Base-by-base conservation (phyloP, 2,888 invertebrate genomes). In the Agriopis aurantiaria region DNA sequence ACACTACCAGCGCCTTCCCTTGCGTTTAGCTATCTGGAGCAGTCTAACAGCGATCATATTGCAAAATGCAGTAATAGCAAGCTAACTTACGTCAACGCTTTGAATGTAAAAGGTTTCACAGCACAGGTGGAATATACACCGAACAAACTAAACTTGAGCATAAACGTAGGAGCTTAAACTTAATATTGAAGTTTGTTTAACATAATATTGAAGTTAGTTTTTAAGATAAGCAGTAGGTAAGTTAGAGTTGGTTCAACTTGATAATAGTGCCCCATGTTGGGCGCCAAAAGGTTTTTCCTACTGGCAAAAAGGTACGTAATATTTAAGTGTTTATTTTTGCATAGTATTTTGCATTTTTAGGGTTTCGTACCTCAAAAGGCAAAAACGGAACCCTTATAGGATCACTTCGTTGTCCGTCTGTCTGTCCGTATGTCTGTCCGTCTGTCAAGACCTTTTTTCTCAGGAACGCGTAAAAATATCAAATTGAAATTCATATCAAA, bases 121-220 rank as follows among this genome's bases (percentile, higher is more conserved):
- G 14, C 55, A 9, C 62, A 68, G 51, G 62, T 62, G 68, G 57
- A 62, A 62, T 62, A 61, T n/a, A 61, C 55, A 51, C 62, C 57
- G 51, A 62, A 52, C 68, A 62, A 68, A 66, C 66, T 40, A 12
- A 66, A 68, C 62, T 68, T 17, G 0, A 48, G 17, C 46, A 58
- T 45, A 53, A 62, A 62, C 53, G 17, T 52, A 62, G 46, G 51
- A 46, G 59, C 60, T 55, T 57, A 62, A 62, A 62, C 67, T 62
- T 68, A 56, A 56, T 67, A 61, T 61, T 49, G 60, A 66, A 66
- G 60, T 66, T 61, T 49, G 56, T 56, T 51, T 57, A 62, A 67
- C 61, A 62, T 62, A 67, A 67, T 62, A 68, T 52, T 45, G 61
- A 58, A 63, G 68, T 68, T 63, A 63, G 58, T 68, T 68, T 68